Percentiles rank a stretch among this genome's conserved stretches.
Conservation (phyloP, 2,797 vertebrate species). For the Streptopelia turtur region DNA sequence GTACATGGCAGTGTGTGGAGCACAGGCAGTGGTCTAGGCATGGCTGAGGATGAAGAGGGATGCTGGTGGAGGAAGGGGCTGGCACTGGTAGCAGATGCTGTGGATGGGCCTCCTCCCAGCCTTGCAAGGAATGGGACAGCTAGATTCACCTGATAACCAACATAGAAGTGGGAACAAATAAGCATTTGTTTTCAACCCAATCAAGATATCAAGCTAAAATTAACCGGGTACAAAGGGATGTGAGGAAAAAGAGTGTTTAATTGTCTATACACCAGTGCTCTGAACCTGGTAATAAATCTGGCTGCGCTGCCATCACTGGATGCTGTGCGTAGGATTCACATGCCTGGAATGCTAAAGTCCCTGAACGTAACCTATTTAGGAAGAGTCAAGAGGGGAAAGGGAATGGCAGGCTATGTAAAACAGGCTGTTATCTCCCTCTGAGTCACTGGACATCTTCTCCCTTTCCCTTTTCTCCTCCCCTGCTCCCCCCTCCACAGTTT, state of each 20-base stretch:
- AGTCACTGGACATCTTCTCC: conserved; percentile 3
- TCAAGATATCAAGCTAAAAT: not conserved
- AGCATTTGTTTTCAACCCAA: not conserved
- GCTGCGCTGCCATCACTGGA: not conserved
- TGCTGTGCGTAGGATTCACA: not conserved
- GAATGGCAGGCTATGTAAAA: not conserved
- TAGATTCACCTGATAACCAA: not conserved
- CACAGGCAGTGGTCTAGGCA: not conserved
- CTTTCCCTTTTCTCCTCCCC: not conserved
- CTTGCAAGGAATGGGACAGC: not conserved
- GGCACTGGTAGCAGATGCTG: not conserved
- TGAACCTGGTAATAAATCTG: not conserved
- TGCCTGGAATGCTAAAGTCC: conserved; percentile 6
- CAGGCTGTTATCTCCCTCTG: not conserved
- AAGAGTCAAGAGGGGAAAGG: conserved; percentile 37
- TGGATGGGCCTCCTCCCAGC: not conserved
- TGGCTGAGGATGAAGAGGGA: not conserved
- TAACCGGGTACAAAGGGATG: not conserved
- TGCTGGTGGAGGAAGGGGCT: not conserved
- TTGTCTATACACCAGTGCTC: not conserved
- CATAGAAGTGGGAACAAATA: not conserved
- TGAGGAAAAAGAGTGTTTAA: not conserved
- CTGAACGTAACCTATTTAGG: conserved; percentile 36
- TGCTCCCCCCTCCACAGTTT: not conserved
- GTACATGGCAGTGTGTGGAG: not conserved